These are phyloP conservation scores for Tetramorium alpestre DNA, from an alignment of 1,140 invertebrate genomes.

Conservation along the genomic window DNA sequence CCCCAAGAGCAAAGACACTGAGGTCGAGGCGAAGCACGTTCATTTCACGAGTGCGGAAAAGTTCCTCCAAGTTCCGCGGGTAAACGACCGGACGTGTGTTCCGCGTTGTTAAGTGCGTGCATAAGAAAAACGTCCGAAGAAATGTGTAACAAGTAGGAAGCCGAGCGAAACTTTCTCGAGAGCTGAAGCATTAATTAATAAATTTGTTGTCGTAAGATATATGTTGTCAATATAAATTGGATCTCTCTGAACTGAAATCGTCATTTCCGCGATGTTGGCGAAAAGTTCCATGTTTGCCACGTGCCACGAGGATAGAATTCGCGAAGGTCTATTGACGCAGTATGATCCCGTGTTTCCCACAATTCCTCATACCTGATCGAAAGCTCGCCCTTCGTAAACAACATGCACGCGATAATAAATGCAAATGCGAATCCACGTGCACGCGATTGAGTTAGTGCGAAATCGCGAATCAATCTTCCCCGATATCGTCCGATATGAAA, in stretches of 20 bases:
- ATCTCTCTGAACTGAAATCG: neutral
- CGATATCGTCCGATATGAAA: neutral
- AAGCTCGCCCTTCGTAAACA: conserved; percentile 22
- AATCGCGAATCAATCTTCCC: conserved; percentile 13
- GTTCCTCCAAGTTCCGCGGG: neutral
- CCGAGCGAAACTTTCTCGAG: neutral
- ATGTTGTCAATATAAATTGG: neutral
- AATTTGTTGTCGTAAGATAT: neutral
- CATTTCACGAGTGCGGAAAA: neutral
- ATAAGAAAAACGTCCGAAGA: neutral
- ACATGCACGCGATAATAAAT: conserved; percentile 48
- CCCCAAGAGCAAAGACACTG: conserved; percentile 18
- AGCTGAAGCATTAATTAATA: neutral
- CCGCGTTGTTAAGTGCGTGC: too few relatives aligned
- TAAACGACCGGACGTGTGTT: neutral
- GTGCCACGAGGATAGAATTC: neutral
- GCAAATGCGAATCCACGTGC: conserved; percentile 40
- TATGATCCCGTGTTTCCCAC: conserved; percentile 21
- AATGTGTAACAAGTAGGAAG: neutral
- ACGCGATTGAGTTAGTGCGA: conserved; percentile 25
- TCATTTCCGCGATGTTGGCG: neutral
- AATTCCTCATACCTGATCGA: conserved; percentile 42
- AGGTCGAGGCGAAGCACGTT: neutral
- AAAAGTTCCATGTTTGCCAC: neutral
- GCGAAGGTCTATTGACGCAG: neutral